A percentile compares a stretch with the other conserved stretches of the same genome.
Evolutionary conservation across 2,888 invertebrate genomes (phyloP).

Genomic region (Julus scandinavius): DNA sequence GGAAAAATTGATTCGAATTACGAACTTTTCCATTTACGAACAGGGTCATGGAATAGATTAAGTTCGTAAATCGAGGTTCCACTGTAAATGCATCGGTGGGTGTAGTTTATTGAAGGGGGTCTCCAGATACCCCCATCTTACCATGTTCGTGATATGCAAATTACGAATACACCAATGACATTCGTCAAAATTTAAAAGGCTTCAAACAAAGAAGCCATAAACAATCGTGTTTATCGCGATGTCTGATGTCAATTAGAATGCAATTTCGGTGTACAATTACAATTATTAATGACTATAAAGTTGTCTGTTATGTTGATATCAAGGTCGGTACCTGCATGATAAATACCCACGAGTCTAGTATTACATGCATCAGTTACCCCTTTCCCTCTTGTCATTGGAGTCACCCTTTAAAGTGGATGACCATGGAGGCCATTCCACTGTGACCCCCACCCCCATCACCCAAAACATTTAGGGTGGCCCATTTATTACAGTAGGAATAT

Average conservation of each 20-base stretch:
- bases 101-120: too few relatives aligned
- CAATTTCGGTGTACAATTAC: not conserved
- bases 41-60: too few relatives aligned
- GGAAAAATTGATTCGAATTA: too few relatives aligned
- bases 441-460: not conserved
- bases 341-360: constrained; percentile 30
- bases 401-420: constrained; percentile 25
- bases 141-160: too few relatives aligned
- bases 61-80: too few relatives aligned
- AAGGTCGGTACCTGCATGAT: constrained; percentile 44
- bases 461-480: not conserved
- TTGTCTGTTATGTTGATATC: not conserved
- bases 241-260: not conserved
- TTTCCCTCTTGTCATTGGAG: constrained; percentile 12
- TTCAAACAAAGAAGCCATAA: too few relatives aligned
- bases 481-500: not conserved
- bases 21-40: too few relatives aligned
- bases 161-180: too few relatives aligned
- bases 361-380: constrained; percentile 42
- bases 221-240: not conserved
- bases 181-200: too few relatives aligned
- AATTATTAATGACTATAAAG: not conserved
- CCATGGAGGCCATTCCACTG: constrained; percentile 33
- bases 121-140: too few relatives aligned
- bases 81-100: too few relatives aligned